Evolutionary conservation across 2,113 vertebrate species (phyloP).

Genomic region (Gavia stellata): DNA sequence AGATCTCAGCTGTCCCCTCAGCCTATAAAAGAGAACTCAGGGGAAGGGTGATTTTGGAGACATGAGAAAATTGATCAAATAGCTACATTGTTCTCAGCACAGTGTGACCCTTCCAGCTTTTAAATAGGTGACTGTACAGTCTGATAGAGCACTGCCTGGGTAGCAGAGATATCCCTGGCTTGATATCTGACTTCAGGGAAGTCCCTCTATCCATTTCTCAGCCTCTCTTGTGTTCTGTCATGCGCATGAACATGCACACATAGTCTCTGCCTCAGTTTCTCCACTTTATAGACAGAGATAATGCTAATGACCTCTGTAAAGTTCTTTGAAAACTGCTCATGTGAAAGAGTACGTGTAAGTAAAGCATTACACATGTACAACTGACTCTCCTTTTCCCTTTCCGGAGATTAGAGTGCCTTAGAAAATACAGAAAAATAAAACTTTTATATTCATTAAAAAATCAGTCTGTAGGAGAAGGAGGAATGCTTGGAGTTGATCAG

Average conservation of each 20-base stretch:
- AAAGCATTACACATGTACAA: neutral
- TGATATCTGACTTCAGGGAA: neutral
- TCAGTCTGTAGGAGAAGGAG: conserved; percentile 15
- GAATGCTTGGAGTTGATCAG: conserved; percentile 24
- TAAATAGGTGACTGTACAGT: neutral
- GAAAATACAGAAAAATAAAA: conserved; percentile 9
- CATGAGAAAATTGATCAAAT: neutral
- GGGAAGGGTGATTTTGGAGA: neutral
- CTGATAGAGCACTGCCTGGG: neutral
- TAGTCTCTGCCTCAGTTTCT: conserved; percentile 4
- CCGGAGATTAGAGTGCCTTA: neutral
- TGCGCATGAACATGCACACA: neutral
- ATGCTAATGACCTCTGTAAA: neutral
- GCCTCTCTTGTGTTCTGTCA: neutral
- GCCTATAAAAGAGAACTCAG: neutral
- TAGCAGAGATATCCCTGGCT: neutral
- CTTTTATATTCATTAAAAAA: neutral
- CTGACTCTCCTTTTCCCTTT: neutral
- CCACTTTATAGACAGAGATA: neutral
- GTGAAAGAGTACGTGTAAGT: neutral
- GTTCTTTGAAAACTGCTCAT: neutral
- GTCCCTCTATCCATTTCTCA: neutral
- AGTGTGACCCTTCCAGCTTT: neutral
- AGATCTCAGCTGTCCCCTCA: neutral
- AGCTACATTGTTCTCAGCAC: neutral